phyloP scores from a whole-genome alignment of 2,888 invertebrate genomes.

The Xestoiulus laeticollis region DNA sequence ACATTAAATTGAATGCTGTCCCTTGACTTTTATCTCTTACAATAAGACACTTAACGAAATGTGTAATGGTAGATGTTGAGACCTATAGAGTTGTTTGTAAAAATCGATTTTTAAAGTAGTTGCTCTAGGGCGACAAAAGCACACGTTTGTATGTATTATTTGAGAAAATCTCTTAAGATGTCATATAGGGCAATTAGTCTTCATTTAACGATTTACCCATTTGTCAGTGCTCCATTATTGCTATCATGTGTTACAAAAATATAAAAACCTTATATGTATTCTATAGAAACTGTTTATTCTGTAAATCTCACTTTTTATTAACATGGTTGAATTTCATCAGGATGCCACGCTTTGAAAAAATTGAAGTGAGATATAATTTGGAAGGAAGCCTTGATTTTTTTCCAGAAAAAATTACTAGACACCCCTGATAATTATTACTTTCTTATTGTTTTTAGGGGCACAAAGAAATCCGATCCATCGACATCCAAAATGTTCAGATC shows the following conservation, averaged over 20 bases:
- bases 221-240: too few species aligned
- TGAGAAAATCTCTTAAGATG: background rate
- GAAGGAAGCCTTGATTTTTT: too few species aligned
- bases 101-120: conserved; percentile 10
- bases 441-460: background rate
- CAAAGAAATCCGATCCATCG: conserved; percentile 23
- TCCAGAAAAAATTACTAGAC: too few species aligned
- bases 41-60: conserved; percentile 1
- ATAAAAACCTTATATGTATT: too few species aligned
- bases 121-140: background rate
- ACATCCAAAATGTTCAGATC: conserved; percentile 50
- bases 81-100: background rate
- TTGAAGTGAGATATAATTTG: too few species aligned
- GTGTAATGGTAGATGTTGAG: conserved; percentile 19
- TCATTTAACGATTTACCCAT: background rate
- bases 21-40: conserved; percentile 12
- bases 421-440: too few species aligned
- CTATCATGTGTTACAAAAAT: too few species aligned
- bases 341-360: too few species aligned
- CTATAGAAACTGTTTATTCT: too few species aligned
- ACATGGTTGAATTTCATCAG: too few species aligned
- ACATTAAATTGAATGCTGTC: background rate
- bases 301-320: too few species aligned
- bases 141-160: background rate
- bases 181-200: background rate